phyloP scores from a whole-genome alignment of 2,113 vertebrate genomes.

The Halichoerus grypus region DNA sequence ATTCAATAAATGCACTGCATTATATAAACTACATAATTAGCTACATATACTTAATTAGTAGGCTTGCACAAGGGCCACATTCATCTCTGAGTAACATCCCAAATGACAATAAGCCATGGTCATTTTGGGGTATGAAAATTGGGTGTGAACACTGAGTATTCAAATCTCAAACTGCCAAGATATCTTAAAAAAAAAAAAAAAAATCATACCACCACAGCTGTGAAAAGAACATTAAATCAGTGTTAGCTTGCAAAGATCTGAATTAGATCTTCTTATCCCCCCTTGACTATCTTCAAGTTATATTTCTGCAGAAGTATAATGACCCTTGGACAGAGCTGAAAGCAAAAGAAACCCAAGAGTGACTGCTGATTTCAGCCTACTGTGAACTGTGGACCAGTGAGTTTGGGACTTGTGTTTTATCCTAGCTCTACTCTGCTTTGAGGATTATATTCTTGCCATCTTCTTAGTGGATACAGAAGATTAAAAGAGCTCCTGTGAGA shows the following conservation, averaged over 20 bases:
- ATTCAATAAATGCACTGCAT: background rate
- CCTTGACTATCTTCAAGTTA: conserved; percentile 22
- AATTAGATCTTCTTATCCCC: background rate
- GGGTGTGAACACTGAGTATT: background rate
- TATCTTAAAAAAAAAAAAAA: background rate
- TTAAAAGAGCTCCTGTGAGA: conserved; percentile 47
- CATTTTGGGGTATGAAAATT: background rate
- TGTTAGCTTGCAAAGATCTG: background rate
- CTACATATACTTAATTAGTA: background rate
- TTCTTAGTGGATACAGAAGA: conserved; percentile 29
- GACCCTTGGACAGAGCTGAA: background rate
- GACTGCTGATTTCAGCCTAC: conserved; percentile 10
- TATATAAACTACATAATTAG: background rate
- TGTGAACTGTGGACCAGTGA: background rate
- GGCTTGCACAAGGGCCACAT: background rate
- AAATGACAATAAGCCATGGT: background rate
- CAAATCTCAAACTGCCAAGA: background rate
- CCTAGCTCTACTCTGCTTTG: background rate
- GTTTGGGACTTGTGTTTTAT: conserved; percentile 35
- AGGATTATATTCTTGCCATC: conserved; percentile 51
- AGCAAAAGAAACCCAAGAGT: background rate
- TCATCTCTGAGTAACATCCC: background rate
- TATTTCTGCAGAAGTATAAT: background rate
- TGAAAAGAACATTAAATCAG: background rate
- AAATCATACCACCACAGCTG: background rate